Base-by-base conservation (phyloP, 1,140 invertebrate species). In the Oreohelix idahoensis region DNA sequence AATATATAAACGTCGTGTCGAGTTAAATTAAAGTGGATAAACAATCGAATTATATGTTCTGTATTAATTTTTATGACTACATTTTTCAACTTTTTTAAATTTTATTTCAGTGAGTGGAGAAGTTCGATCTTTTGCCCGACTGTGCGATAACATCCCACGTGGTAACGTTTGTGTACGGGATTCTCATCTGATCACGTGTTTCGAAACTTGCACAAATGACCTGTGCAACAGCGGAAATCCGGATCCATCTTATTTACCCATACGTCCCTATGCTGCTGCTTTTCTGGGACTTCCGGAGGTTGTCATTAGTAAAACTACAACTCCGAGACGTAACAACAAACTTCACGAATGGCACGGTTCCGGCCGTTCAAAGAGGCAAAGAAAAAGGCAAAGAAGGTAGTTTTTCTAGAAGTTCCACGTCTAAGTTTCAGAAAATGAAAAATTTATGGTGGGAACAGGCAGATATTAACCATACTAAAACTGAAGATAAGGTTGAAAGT, bases 201-300 rank as follows among this genome's bases (percentile, higher is more conserved):
- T 82, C 82, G 75, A 86, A 49, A 76, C 86, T 0, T 86, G 86
- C 82, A 82, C 84, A 0, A 32, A 32, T 38, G 86, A 86, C 74
- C 75, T 85, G 2, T 86, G 86, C 75, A 86, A 86, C 79, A 71
- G 39, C 36, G 86, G 84, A 29, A 86, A 86, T 79, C 86, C 86
- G 10, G 82, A 81, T 42, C 86, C 86, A 8, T 58, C 73, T 29
- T 83, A 80, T 39, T 79, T 86, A 4, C 32, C 39, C 1, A 84
- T 66, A 38, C n/a, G 69, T 42, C 71, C 80, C 53, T 84, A 84
- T 70, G 49, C 83, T 11, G 42, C 29, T n/a, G 76, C 45, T 13
- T 45, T 51, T 36, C n/a, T 70, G 0, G 39, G 42, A 70, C 79
- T 49, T 45, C 42, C 79, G 8, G 66, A 71, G n/a, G 53, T 39